Evolutionary conservation across 2,113 vertebrate species (phyloP).

Genomic region (crab-eating macaque (Macaca fascicularis)): T2T-MFA8v1.1 NC_088393.1:1949501-1950000

Average conservation of each 20-base stretch:
- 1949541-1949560: slow-evolving; percentile 60
- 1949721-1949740: not conserved
- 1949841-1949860: slow-evolving; percentile 21
- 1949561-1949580: slow-evolving; percentile 71
- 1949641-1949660: slow-evolving; percentile 61
- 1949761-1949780: not conserved
- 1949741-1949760: not conserved
- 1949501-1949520: slow-evolving; percentile 65
- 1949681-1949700: slow-evolving; percentile 53
- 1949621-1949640: slow-evolving; percentile 60
- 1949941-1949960: slow-evolving; percentile 41
- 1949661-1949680: slow-evolving; percentile 70
- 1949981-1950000: slow-evolving; percentile 77
- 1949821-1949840: slow-evolving; percentile 1
- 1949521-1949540: slow-evolving; percentile 57
- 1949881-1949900: not conserved
- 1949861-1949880: not conserved
- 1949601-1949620: slow-evolving; percentile 55
- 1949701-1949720: slow-evolving; percentile 38
- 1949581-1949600: slow-evolving; percentile 45
- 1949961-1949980: slow-evolving; percentile 50
- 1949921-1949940: slow-evolving; percentile 72
- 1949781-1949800: not conserved
- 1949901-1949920: not conserved
- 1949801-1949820: slow-evolving; percentile 12